Conservation (phyloP, 1,140 invertebrate genomes). For the Drosophila dunni region DNA sequence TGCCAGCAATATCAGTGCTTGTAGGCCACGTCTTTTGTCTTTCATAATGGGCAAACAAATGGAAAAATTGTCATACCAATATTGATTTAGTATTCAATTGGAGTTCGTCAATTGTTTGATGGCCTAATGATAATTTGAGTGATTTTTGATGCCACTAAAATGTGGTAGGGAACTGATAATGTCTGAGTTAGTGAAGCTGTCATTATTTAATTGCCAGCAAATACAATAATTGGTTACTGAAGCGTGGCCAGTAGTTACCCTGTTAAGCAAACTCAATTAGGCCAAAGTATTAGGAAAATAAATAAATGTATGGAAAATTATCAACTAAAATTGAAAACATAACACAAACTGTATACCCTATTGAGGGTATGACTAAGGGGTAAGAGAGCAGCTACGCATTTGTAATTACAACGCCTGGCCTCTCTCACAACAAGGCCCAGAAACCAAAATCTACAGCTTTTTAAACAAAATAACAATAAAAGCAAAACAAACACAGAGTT, state of each 20-base stretch:
- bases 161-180: constrained; percentile 15
- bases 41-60: constrained; percentile 38
- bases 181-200: constrained; percentile 25
- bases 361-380: background rate
- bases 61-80: background rate
- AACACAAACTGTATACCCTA: background rate
- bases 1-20: constrained; percentile 29
- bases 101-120: background rate
- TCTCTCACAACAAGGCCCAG: constrained; percentile 4
- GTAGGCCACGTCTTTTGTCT: constrained; percentile 31
- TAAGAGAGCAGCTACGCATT: background rate
- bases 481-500: constrained; percentile 2
- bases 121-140: constrained; percentile 56
- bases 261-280: background rate
- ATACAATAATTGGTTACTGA: background rate
- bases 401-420: constrained; percentile 21
- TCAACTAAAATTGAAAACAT: no score
- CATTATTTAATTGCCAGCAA: constrained; percentile 24
- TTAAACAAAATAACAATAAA: background rate
- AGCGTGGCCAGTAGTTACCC: background rate
- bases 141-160: constrained; percentile 57
- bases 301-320: no score
- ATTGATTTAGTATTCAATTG: constrained; percentile 6
- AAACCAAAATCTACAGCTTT: constrained; percentile 16
- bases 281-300: no score